Percentiles rank a stretch among this genome's conserved stretches.
phyloP scores from a whole-genome alignment of 2,888 invertebrate species.

The Plebejus argus region DNA sequence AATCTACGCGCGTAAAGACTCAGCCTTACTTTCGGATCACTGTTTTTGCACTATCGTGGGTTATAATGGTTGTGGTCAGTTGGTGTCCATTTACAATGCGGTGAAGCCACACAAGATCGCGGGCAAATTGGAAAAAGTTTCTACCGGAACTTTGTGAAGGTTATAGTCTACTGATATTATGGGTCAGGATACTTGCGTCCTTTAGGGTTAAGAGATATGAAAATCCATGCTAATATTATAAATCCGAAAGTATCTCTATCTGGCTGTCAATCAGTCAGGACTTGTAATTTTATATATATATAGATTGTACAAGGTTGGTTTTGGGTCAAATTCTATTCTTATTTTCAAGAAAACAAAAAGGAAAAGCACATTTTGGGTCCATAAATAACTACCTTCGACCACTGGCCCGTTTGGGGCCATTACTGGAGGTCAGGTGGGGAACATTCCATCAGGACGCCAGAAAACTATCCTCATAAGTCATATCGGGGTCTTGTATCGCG shows the following conservation, averaged over 20 bases:
- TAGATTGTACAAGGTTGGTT: not conserved
- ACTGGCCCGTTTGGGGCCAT: slow-evolving; percentile 9
- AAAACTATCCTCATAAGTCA: slow-evolving; percentile 44
- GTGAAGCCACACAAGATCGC: slow-evolving; percentile 69
- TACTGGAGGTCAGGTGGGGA: slow-evolving; percentile 14
- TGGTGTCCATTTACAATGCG: slow-evolving; percentile 72
- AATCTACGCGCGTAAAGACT: not conserved
- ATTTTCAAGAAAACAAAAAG: not conserved
- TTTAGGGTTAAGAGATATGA: not conserved
- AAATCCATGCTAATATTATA: not conserved
- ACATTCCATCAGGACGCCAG: slow-evolving; percentile 25
- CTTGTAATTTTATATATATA: too few relatives aligned
- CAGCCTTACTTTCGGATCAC: not conserved
- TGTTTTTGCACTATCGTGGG: slow-evolving; percentile 60
- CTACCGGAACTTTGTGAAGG: slow-evolving; percentile 70
- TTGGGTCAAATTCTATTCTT: not conserved
- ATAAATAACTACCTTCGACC: slow-evolving; percentile 10
- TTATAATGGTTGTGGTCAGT: slow-evolving; percentile 58
- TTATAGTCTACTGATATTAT: slow-evolving; percentile 40
- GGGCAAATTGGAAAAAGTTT: slow-evolving; percentile 74
- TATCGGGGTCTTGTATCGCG: slow-evolving; percentile 39
- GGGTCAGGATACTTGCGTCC: not conserved
- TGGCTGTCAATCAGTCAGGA: too few relatives aligned
- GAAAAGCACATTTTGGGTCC: slow-evolving; percentile 10
- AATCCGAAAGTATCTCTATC: too few relatives aligned